Base-by-base conservation (phyloP, 1,140 invertebrate genomes). In the Episyrphus balteatus region DNA sequence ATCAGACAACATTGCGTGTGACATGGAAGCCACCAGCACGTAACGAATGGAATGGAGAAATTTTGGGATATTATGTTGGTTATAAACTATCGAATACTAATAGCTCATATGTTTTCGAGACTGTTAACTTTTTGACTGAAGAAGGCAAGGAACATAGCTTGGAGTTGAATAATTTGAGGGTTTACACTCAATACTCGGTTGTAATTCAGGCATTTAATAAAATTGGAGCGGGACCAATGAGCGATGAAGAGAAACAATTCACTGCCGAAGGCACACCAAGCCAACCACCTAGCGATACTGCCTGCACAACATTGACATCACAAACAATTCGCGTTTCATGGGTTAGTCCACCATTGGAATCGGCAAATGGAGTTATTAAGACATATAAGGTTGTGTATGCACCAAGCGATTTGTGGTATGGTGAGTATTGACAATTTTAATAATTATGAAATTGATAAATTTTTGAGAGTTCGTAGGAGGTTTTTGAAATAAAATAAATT, bases 301-400 rank as follows among this genome's bases (percentile, higher is more conserved):
- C 84, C 34, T 93, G 90, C 71, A 92, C 87, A 1, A 90, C 91
- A 1, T 73, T 95, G 7, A 92, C 89, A 3, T 92, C 92, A 8
- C 87, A 93, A 69, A 93, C 88, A 15, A 92, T 98, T 60, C 77
- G 88, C 46, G 87, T 97, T 3, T 87, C 86, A 3, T 98, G 92
- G 92, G 83, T 87, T 1, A 90, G 90, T 1, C 91, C 92, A 1
- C 88, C 90, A 21, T 73, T 91, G 0, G 83, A 82, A 44, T 83
- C 89, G 46, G 88, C 92, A 37, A 93, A 97, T 65, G 93, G 93
- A 54, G 82, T 95, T 38, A 92, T 97, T 52, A 92, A 93, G 68
- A 92, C 91, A 21, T 98, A 96, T 73, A 96, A 95, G 73, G 89
- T 97, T 44, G 83, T 96, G 50, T 96, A 93, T 63, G 92, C 90